phyloP scores from a whole-genome alignment of 2,797 vertebrate genomes.

The Distichodus sexfasciatus region DNA sequence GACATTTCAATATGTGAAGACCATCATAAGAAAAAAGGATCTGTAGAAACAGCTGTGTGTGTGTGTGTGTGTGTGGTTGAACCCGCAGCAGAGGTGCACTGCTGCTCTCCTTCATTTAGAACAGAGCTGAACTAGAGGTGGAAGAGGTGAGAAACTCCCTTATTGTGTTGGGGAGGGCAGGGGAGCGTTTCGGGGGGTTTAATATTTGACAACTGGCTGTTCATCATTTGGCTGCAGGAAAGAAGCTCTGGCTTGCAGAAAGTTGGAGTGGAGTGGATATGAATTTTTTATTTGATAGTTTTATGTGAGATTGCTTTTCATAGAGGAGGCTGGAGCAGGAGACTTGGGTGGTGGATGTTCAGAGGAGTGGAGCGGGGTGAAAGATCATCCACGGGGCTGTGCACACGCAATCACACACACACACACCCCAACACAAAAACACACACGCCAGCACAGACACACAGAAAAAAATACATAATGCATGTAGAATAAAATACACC shows the following conservation, averaged over 20 bases:
- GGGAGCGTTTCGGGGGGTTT: slow-evolving; percentile 48
- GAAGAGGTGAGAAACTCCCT: slow-evolving; percentile 52
- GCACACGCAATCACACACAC: background rate
- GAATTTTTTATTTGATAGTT: slow-evolving; percentile 75
- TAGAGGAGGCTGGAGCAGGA: slow-evolving; percentile 57
- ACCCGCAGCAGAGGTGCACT: slow-evolving; percentile 23
- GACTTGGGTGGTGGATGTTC: slow-evolving; percentile 37
- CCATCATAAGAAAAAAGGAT: too few relatives aligned
- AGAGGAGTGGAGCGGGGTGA: slow-evolving; percentile 24
- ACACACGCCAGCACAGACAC: background rate
- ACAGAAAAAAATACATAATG: too few relatives aligned
- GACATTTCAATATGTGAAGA: too few relatives aligned
- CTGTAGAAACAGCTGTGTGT: background rate
- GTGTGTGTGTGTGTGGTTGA: too few relatives aligned
- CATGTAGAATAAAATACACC: too few relatives aligned
- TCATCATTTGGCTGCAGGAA: slow-evolving; percentile 65
- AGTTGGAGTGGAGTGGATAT: slow-evolving; percentile 60
- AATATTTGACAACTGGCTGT: slow-evolving; percentile 67
- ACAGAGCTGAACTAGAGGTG: slow-evolving; percentile 36
- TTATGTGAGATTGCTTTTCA: slow-evolving; percentile 70
- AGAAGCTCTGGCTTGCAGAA: slow-evolving; percentile 44
- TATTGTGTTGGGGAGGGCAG: slow-evolving; percentile 57
- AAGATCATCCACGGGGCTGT: background rate
- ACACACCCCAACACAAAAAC: background rate
- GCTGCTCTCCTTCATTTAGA: slow-evolving; percentile 16